phyloP scores from a whole-genome alignment of 2,797 vertebrate species.

The Lepus oiostolus region DNA sequence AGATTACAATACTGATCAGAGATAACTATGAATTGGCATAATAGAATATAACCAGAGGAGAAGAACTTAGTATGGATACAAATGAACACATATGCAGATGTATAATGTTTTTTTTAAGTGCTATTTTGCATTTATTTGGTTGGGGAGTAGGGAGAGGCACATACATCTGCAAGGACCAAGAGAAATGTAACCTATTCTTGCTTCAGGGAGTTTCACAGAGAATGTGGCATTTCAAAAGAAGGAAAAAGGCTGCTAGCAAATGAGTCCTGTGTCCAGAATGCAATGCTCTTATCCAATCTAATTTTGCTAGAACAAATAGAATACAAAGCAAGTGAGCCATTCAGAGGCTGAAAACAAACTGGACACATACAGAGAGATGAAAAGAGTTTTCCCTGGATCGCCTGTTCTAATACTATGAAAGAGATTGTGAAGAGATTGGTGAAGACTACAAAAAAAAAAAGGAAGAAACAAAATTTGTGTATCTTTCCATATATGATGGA shows the following conservation, averaged over 20 bases:
- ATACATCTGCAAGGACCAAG: slow-evolving; percentile 10
- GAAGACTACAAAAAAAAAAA: background rate
- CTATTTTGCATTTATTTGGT: background rate
- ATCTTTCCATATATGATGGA: background rate
- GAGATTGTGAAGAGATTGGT: background rate
- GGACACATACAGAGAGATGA: background rate
- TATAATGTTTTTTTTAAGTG: background rate
- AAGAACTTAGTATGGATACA: background rate
- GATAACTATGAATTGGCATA: background rate
- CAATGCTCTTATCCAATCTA: background rate
- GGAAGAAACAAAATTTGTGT: background rate
- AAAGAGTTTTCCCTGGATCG: background rate
- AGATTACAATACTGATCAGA: background rate
- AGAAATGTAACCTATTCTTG: background rate
- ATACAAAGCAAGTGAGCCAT: background rate
- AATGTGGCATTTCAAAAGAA: background rate
- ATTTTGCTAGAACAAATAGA: slow-evolving; percentile 23
- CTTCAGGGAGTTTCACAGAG: background rate
- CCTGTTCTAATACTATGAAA: background rate
- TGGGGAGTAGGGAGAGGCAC: background rate
- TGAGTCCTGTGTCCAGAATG: background rate
- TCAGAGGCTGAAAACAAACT: background rate
- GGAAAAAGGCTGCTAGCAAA: background rate
- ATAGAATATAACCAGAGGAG: background rate
- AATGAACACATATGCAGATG: background rate